Base-by-base conservation (phyloP, 2,113 vertebrate species). In the Mesocricetus auratus region DNA sequence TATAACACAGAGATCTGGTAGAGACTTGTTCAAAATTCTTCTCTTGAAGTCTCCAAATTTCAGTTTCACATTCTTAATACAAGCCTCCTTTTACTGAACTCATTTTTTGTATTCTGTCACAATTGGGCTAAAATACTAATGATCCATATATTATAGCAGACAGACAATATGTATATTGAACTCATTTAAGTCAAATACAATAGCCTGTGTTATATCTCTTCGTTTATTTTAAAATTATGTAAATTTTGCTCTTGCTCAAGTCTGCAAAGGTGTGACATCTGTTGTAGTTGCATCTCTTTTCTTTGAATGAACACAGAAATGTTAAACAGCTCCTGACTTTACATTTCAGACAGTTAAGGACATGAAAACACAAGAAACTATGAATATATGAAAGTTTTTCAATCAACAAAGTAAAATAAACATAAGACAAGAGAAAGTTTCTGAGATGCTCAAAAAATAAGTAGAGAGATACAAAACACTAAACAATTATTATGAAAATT, bases 321-420 rank as follows among this genome's bases (percentile, higher is more conserved):
- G 58, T 31, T 87, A 17, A 64, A 83, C 3, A 93, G 2, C n/a
- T 58, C 42, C 39, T 77, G 19, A 19, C 3, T 36, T 86, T 93
- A 29, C 9, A 58, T 39, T 86, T 92, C 42, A 89, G 31, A 87
- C 81, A 71, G 31, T 12, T 75, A 85, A 56, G 15, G 31, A 85
- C 12, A 19, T 2, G 15, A 68, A 90, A 94, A 75, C 5, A 81
- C 13, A 87, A 81, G 64, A 89, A 95, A 68, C 16, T 74, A 78
- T 26, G 39, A 89, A 62, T 11, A 19, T 16, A 88, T 74, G 45
- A 73, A 73, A 2, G 88, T 79, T 93, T 95, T 92, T 87, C 39
- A 83, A 33, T 69, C 10, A 82, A 2, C 42, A 78, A 90, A 96
- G 31, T 50, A 69, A 95, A 86, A 56, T 29, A 95, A 95, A 86